Percentiles rank a stretch among this genome's conserved stretches.
Conservation (phyloP, 2,888 invertebrate species). For the Neoaliturus tenellus region DNA sequence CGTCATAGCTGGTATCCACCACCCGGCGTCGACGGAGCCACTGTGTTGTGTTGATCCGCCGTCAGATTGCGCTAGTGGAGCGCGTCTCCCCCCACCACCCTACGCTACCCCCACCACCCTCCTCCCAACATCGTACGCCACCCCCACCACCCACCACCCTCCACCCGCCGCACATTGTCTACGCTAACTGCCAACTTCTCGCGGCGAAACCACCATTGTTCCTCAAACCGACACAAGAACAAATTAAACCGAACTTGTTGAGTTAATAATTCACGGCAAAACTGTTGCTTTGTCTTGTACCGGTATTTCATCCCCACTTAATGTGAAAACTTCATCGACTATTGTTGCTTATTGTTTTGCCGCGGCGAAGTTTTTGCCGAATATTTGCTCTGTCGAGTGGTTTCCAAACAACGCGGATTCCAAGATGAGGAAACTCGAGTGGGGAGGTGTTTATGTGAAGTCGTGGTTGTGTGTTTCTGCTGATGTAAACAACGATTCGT, state of each 20-base stretch:
- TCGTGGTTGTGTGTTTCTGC: background rate
- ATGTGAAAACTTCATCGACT: conserved; percentile 38
- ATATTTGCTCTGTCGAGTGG: background rate
- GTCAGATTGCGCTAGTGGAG: conserved; percentile 19
- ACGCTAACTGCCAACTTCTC: conserved; percentile 41
- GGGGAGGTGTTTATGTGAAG: background rate
- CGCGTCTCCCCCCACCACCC: conserved; percentile 2
- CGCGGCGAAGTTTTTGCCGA: conserved; percentile 18
- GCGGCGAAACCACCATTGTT: conserved; percentile 29
- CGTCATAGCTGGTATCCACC: conserved; percentile 36
- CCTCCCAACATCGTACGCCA: background rate
- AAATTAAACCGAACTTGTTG: conserved; percentile 51
- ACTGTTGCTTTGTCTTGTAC: conserved; percentile 48
- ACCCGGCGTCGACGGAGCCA: background rate
- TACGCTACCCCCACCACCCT: background rate
- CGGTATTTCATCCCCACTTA: conserved; percentile 24
- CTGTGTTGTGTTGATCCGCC: background rate
- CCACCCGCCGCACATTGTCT: conserved; percentile 38
- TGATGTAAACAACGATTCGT: background rate
- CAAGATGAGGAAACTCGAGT: conserved; percentile 17
- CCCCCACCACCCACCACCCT: background rate
- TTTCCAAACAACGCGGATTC: background rate
- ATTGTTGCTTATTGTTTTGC: conserved; percentile 34
- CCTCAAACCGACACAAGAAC: conserved; percentile 32
- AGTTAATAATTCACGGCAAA: conserved; percentile 49